These are phyloP conservation scores for Sebastiscus albofasciatus DNA, from an alignment of 2,797 vertebrate genomes.

Conservation along the genomic window DNA sequence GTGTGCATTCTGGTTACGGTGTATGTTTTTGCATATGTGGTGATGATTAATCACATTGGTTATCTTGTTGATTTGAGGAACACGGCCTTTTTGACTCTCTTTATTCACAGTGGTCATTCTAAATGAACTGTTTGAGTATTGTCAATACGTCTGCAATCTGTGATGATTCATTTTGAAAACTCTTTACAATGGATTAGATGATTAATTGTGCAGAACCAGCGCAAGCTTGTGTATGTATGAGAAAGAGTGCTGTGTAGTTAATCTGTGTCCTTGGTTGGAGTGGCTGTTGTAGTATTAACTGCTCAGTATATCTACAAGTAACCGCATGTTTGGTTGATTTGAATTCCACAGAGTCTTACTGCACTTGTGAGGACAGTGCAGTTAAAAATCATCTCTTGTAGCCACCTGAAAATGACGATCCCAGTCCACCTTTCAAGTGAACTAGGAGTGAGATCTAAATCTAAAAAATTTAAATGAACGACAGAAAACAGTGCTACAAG, in stretches of 20 bases:
- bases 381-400: neutral
- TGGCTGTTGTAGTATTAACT: neutral
- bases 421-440: neutral
- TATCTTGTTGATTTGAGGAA: neutral
- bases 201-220: neutral
- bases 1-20: neutral
- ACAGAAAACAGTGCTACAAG: neutral
- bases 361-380: neutral
- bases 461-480: neutral
- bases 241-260: neutral
- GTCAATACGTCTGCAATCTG: neutral
- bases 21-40: neutral
- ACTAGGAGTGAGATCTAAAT: neutral
- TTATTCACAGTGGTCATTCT: neutral
- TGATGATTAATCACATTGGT: neutral
- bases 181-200: neutral
- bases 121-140: neutral
- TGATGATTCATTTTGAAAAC: neutral
- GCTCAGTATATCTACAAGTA: neutral
- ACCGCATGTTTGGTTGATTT: neutral
- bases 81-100: no score
- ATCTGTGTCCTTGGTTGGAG: neutral
- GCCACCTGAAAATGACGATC: neutral
- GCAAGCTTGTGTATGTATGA: neutral
- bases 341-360: neutral